Conservation (phyloP, 2,888 invertebrate species). For the Clanis bilineata region DNA sequence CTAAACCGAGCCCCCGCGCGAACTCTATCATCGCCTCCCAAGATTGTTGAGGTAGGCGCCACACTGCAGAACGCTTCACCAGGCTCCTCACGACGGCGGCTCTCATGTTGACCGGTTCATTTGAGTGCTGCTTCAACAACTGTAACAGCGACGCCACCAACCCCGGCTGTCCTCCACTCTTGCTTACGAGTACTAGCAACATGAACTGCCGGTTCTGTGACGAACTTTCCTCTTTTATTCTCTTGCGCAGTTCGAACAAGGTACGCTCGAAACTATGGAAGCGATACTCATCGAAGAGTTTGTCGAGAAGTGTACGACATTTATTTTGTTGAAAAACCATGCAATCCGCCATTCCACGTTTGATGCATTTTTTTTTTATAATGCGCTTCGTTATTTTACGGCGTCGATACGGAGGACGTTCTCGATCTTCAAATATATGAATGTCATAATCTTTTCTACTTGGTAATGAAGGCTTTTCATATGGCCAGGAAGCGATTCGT, state of each 20-base stretch:
- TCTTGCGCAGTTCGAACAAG: conserved; percentile 44
- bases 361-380: neutral
- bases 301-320: conserved; percentile 41
- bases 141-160: conserved; percentile 42
- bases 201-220: conserved; percentile 52
- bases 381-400: neutral
- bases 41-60: conserved; percentile 45
- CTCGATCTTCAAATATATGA: conserved; percentile 29
- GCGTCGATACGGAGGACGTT: conserved; percentile 14
- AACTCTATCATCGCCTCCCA: conserved; percentile 53
- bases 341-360: neutral
- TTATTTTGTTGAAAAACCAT: neutral
- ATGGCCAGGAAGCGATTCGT: conserved; percentile 36
- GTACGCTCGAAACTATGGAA: conserved; percentile 50
- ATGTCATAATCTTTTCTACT: neutral
- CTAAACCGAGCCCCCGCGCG: conserved; percentile 51
- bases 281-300: conserved; percentile 53
- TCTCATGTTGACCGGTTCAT: conserved; percentile 53
- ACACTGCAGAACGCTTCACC: conserved; percentile 49
- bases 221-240: conserved; percentile 40
- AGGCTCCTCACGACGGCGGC: conserved; percentile 58
- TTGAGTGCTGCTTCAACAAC: conserved; percentile 42
- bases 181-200: conserved; percentile 60
- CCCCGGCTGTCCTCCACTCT: conserved; percentile 50
- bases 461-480: conserved; percentile 32